Base-by-base conservation (phyloP, 2,888 invertebrate genomes). In the Sinopyrophorus schimmeli region DNA sequence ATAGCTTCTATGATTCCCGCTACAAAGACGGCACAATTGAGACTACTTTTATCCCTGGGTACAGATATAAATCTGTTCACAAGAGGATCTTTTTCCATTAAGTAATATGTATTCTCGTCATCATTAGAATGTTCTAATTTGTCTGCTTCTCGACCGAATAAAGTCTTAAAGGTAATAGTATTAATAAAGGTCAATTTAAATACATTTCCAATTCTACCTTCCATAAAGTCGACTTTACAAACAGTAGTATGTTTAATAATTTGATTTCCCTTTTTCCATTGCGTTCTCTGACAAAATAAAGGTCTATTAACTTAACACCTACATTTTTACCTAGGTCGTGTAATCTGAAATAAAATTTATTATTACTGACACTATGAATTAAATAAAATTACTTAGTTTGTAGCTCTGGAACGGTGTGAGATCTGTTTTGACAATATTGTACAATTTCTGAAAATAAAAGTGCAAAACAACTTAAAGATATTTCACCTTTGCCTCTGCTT, bases 81-180 rank as follows among this genome's bases (percentile, higher is more conserved):
- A 58, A 99, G 69, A 5, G 98, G 94, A 68, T 99, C 98, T 66
- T 95, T 95, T 72, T 99, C 99, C 70, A 99, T 98, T 26, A 99
- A 89, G 67, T 98, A 98, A 75, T 98, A 99, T 0, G 94, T 97
- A 56, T 89, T 84, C 68, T 97, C 96, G 76, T 99, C 97, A 75
- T 99, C 98, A 74, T 97, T 98, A 2, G 97, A 95, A 74, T 97
- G 94, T 69, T 99, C 99, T 56, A 99, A 72, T 70, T 98, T 98
- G 69, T 99, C 99, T 18, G 98, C 98, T 77, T 99, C 99, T 68
- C 92, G 91, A 1, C 97, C 97, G 80, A 97, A 99, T 11, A 99
- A 75, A 39, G 89, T 91, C 87, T 90, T 72, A 9, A 44, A 49
- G 9, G 3, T 7, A 30, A 30, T n/a, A 7, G 5, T 10, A 10